A percentile compares a stretch with the other conserved stretches of the same genome.
phyloP scores from a whole-genome alignment of 2,888 invertebrate species.

The Zygaena filipendulae region DNA sequence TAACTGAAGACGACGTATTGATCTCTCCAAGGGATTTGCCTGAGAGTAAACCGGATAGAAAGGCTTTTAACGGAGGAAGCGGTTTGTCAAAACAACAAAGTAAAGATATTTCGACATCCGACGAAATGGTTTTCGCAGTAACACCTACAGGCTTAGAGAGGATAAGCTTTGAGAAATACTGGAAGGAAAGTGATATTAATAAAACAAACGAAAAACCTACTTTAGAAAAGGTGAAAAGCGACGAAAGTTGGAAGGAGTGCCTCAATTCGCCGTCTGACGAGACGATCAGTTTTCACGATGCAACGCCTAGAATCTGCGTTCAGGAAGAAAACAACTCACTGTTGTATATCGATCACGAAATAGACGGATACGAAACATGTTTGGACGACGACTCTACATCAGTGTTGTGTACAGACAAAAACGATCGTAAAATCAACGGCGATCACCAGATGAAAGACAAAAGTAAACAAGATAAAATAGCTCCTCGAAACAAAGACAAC shows the following conservation, averaged over 20 bases:
- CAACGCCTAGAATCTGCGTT: conserved; percentile 41
- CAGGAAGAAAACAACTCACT: conserved; percentile 49
- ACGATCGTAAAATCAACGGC: conserved; percentile 47
- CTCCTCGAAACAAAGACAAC: conserved; percentile 43
- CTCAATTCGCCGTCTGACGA: conserved; percentile 42
- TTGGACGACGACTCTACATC: conserved; percentile 68
- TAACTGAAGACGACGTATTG: conserved; percentile 56
- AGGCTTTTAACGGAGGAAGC: conserved; percentile 25
- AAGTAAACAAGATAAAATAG: conserved; percentile 51
- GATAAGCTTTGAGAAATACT: conserved; percentile 61
- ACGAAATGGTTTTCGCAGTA: conserved; percentile 65
- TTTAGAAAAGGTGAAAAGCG: conserved; percentile 42
- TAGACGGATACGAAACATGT: conserved; percentile 72
- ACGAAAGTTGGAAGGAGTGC: conserved; percentile 57
- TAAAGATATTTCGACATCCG: conserved; percentile 61
- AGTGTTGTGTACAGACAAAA: conserved; percentile 38
- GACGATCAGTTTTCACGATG: conserved; percentile 34
- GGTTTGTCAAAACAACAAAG: conserved; percentile 56
- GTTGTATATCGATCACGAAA: conserved; percentile 59
- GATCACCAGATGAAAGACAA: conserved; percentile 48
- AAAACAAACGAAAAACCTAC: conserved; percentile 26
- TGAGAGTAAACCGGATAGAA: conserved; percentile 38
- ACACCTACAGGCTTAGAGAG: conserved; percentile 61
- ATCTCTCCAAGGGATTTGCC: conserved; percentile 43
- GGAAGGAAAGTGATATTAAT: conserved; percentile 44